Conservation (phyloP, 2,113 vertebrate species). For the Calidris pygmaea region DNA sequence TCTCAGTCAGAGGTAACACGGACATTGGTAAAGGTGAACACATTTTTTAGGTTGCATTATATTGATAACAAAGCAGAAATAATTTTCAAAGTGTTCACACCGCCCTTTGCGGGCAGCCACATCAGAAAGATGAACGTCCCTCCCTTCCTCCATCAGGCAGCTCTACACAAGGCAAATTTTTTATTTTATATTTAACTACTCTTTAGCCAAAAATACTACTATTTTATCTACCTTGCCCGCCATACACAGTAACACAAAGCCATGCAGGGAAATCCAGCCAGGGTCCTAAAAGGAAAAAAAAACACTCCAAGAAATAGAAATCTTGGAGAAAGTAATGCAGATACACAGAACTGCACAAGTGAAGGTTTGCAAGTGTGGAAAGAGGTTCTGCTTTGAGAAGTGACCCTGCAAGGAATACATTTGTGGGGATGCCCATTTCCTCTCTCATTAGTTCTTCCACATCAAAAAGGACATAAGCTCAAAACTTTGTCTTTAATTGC, state of each 20-base stretch:
- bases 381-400: not conserved
- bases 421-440: not conserved
- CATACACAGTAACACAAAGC: not conserved
- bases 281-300: not conserved
- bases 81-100: not conserved
- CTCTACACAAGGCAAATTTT: not conserved
- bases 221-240: not conserved
- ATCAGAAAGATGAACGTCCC: not conserved
- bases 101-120: not conserved
- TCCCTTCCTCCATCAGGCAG: not conserved
- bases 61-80: not conserved
- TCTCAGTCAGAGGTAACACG: not conserved
- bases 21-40: not conserved
- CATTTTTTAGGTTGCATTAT: not conserved
- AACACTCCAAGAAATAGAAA: not conserved
- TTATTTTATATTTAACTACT: not conserved
- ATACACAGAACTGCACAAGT: constrained; percentile 37
- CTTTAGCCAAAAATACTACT: not conserved
- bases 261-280: not conserved
- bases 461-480: not conserved
- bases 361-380: not conserved
- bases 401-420: not conserved
- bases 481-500: not conserved
- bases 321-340: constrained; percentile 1
- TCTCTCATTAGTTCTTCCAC: not conserved